Evolutionary conservation across 2,113 vertebrate species (phyloP).

Genomic region (Zingel zingel): DNA sequence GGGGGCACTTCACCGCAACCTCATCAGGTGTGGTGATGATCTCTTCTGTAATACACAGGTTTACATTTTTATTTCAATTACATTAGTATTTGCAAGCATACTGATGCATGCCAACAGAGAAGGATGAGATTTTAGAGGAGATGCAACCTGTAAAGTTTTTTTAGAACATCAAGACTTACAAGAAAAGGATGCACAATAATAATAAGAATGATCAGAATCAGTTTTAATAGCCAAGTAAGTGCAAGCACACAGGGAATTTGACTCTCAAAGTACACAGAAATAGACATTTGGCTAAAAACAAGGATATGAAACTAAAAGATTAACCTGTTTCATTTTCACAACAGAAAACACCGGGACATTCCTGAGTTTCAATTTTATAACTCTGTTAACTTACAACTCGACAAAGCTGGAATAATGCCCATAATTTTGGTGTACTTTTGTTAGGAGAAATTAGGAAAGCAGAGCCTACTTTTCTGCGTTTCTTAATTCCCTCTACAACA

Average conservation of each 20-base stretch:
- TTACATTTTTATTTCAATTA: neutral
- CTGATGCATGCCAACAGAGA: neutral
- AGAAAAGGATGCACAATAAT: neutral
- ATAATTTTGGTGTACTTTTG: no score
- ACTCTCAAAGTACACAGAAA: no score
- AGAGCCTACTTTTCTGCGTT: neutral
- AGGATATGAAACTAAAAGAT: no score
- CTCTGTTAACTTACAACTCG: neutral
- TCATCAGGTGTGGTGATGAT: slow-evolving; percentile 74
- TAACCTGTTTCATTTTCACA: neutral
- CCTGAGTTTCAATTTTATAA: neutral
- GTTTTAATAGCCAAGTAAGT: no score
- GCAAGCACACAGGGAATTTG: no score
- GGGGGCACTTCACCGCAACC: slow-evolving; percentile 87
- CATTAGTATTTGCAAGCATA: neutral
- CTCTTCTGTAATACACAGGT: slow-evolving; percentile 78
- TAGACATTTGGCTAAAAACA: no score
- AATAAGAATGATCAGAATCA: neutral
- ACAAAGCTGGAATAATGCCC: neutral
- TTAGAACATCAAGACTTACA: neutral
- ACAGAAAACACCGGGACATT: neutral
- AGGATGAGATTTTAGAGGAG: neutral
- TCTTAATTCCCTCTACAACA: neutral
- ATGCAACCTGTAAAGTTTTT: neutral
- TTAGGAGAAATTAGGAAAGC: neutral